These are phyloP conservation scores for Lepidothrix coronata DNA, from an alignment of 2,113 vertebrate species.

Conservation along the genomic window DNA sequence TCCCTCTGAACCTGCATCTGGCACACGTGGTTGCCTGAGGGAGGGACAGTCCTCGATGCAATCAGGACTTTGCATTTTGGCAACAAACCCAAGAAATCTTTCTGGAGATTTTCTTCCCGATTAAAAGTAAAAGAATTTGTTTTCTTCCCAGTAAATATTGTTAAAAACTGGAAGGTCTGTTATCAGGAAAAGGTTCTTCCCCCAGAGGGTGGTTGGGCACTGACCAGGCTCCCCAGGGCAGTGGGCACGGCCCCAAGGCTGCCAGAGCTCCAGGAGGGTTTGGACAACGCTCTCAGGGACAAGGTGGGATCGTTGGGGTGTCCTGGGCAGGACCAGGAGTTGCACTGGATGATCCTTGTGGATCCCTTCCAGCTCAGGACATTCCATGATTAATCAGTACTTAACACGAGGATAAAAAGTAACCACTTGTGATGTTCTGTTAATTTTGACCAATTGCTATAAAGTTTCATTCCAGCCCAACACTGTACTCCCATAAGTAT, in stretches of 20 bases:
- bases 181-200: neutral
- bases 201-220: neutral
- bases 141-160: neutral
- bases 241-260: neutral
- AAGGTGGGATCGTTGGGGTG: neutral
- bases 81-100: neutral
- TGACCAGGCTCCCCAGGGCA: neutral
- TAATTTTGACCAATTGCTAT: neutral
- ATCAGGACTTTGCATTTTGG: neutral
- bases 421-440: accelerated
- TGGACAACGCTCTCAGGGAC: neutral
- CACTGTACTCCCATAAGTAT: accelerated
- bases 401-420: neutral
- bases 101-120: neutral
- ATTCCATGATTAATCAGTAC: neutral
- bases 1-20: neutral
- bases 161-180: neutral
- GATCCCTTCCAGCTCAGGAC: neutral
- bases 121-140: neutral
- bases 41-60: accelerated
- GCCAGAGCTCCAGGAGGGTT: neutral
- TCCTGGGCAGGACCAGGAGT: neutral
- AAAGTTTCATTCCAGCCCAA: neutral
- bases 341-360: accelerated
- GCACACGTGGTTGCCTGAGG: neutral